Evolutionary conservation across 2,113 vertebrate genomes (phyloP), one percentile per base, ranked within the genome.

Genomic region (Cisticola juncidis): DNA sequence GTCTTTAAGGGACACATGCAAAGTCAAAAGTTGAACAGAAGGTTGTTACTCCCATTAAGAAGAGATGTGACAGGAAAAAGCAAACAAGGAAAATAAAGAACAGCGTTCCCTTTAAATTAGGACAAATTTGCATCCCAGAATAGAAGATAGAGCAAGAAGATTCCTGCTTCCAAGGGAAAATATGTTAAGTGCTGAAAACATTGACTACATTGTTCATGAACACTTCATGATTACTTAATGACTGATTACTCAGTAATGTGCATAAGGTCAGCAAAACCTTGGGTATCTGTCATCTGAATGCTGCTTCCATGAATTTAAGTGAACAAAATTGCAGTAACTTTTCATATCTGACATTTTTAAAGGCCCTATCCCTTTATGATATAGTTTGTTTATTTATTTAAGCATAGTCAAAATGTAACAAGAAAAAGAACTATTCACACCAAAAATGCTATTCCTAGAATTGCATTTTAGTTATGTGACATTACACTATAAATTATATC

Each of bases 261-360:
- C 87, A 80, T 93, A 96, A 94, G 94, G 94, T 96, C 95, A 95
- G 74, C 42, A 94, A 96, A 91, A 94, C 94, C 95, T 96, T 96
- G 93, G 36, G 60, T 78, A 88, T 86, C 90, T 94, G 94, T 96
- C 92, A 93, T 93, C 54, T 14, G 11, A 96, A 92, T 92, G 93
- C 81, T 91, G 88, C 38, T 94, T 90, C 50, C 78, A 94, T 47
- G 64, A 90, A 54, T 88, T 88, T 94, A 90, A 92, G 74, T 56
- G 60, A 81, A 81, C 42, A 86, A 77, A 93, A 94, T 58, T 88
- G 71, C 79, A 86, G 44, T 83, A 88, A 94, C 31, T 95, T 94
- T 62, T 1, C 5, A 69, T 42, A 92, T 69, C 62, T 90, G 87
- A 94, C 64, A 69, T 82, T 95, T 94, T 92, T 80, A 87, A 87